Percentiles rank a stretch among this genome's conserved stretches.
These are phyloP conservation scores for Coecobrya sp. DNA, from an alignment of 2,888 invertebrate genomes.

Conservation along the genomic window DNA sequence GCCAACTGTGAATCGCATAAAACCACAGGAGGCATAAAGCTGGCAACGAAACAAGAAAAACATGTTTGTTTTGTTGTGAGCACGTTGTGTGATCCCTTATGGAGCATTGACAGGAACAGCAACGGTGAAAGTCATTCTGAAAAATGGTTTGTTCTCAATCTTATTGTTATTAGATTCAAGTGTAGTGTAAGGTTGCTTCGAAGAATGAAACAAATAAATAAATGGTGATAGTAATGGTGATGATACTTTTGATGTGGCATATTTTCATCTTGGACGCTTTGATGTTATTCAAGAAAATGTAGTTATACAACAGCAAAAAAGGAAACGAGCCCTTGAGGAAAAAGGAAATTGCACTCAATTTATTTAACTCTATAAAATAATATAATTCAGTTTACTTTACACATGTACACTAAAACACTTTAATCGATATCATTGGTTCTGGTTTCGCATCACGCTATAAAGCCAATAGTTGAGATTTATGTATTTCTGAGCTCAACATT, in stretches of 20 bases:
- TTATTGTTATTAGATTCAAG: background rate
- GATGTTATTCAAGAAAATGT: background rate
- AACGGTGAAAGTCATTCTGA: conserved; percentile 45
- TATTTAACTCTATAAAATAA: too few species aligned
- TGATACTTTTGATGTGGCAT: conserved; percentile 68
- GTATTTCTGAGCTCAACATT: too few species aligned
- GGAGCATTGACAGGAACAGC: conserved; percentile 64
- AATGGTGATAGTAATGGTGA: too few species aligned
- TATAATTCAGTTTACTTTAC: too few species aligned
- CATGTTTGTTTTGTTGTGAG: conserved; percentile 13
- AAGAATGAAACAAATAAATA: conserved; percentile 69
- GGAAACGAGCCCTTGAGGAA: too few species aligned
- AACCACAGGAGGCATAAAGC: conserved; percentile 58
- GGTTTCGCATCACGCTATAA: too few species aligned
- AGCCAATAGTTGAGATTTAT: too few species aligned
- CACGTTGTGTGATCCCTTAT: conserved; percentile 9
- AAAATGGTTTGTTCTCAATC: conserved; percentile 17
- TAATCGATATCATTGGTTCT: background rate
- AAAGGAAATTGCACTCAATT: too few species aligned
- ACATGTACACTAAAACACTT: too few species aligned
- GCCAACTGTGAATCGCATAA: conserved; percentile 58
- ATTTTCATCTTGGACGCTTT: conserved; percentile 32
- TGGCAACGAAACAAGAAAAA: conserved; percentile 44
- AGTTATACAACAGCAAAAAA: too few species aligned
- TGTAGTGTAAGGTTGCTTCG: background rate